These are phyloP conservation scores for Plotosus lineatus DNA, from an alignment of 2,113 vertebrate genomes.

Conservation along the genomic window DNA sequence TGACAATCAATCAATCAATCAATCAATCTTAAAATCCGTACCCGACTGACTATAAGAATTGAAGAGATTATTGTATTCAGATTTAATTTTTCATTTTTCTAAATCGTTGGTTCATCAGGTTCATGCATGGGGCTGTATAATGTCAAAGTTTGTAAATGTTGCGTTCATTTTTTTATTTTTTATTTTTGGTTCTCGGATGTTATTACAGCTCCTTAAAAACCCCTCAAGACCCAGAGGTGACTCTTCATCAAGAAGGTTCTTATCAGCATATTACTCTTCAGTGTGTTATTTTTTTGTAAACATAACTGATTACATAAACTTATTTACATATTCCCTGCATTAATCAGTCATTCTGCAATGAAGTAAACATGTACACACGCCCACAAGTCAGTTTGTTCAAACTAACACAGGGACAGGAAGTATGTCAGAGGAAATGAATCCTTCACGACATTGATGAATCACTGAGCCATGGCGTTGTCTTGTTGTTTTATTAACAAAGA, in stretches of 20 bases:
- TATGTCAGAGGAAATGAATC: not conserved
- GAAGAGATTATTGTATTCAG: too few species aligned
- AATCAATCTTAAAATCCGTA: too few species aligned
- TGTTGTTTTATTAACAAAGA: conserved; percentile 1
- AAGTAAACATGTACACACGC: not conserved
- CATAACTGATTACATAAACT: not conserved
- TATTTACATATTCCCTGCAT: not conserved
- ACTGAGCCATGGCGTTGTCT: not conserved
- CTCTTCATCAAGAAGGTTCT: not conserved
- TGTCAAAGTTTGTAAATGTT: too few species aligned
- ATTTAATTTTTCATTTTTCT: too few species aligned
- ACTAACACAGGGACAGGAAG: not conserved
- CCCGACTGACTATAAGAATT: too few species aligned
- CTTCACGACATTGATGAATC: not conserved
- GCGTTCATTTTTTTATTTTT: too few species aligned
- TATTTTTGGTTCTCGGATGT: too few species aligned
- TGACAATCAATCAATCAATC: too few species aligned
- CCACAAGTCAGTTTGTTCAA: not conserved
- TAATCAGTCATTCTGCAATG: not conserved
- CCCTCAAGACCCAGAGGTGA: not conserved
- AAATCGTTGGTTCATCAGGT: too few species aligned
- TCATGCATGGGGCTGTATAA: too few species aligned
- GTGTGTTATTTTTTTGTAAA: not conserved
- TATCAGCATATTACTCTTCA: not conserved
- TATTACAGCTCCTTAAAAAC: not conserved